Evolutionary conservation across 2,888 invertebrate species (phyloP).

Genomic region (Laspeyria flexula): DNA sequence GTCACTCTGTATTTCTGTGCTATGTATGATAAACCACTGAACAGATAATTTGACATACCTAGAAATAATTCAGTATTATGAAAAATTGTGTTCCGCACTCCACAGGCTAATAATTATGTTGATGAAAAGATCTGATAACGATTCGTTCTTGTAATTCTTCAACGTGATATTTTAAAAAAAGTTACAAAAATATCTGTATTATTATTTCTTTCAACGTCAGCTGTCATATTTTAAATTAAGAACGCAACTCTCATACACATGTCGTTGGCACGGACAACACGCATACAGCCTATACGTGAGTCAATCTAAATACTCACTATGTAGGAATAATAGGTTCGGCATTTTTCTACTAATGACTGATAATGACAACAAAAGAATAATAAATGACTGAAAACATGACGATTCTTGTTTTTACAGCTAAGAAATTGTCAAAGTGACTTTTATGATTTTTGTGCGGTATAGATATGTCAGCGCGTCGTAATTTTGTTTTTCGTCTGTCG

Average conservation of each 20-base stretch:
- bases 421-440: constrained; percentile 34
- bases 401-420: constrained; percentile 32
- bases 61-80: too few species aligned
- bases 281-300: constrained; percentile 25
- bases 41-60: too few species aligned
- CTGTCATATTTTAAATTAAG: not conserved
- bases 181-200: not conserved
- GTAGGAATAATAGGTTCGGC: constrained; percentile 33
- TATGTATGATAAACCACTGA: too few species aligned
- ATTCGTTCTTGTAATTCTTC: not conserved
- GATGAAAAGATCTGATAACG: not conserved
- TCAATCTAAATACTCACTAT: constrained; percentile 36
- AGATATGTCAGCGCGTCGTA: constrained; percentile 19
- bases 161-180: not conserved
- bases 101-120: not conserved
- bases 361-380: constrained; percentile 45
- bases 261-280: constrained; percentile 32
- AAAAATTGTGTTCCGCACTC: not conserved
- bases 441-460: constrained; percentile 30
- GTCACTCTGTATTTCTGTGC: too few species aligned
- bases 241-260: constrained; percentile 2
- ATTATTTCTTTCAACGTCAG: not conserved
- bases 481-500: constrained; percentile 5
- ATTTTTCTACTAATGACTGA: constrained; percentile 43
- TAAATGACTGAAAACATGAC: constrained; percentile 40